Evolutionary conservation across 2,888 invertebrate genomes (phyloP), one percentile per base, ranked within the genome.

Genomic region (Arctia plantaginis): DNA sequence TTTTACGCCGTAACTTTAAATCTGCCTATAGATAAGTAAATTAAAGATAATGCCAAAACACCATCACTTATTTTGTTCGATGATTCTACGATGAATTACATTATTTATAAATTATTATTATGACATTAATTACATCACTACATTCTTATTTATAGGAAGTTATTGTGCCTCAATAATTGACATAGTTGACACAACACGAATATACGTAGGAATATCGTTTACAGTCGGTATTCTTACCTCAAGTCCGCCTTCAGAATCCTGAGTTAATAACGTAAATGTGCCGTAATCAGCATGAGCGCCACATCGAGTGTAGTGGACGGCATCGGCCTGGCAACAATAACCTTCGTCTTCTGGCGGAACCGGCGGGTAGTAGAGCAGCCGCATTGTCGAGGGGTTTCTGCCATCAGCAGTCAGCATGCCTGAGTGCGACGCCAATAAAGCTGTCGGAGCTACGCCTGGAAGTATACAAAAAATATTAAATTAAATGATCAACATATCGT

Each of bases 181-280:
- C 4, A 41, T 65, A 64, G 18, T 15, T 6, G 27, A 30, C 2
- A 15, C 13, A 18, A 15, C 41, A 23, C 20, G 39, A n/a, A n/a
- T n/a, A n/a, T n/a, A n/a, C n/a, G n/a, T n/a, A n/a, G n/a, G n/a
- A n/a, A n/a, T n/a, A n/a, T n/a, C n/a, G n/a, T n/a, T n/a, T n/a
- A n/a, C n/a, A 51, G 27, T 33, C 51, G 6, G 30, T 33, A 33
- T 51, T 13, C 79, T 82, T 81, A 97, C 97, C 96, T 97, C 97
- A 18, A 98, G 94, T 1, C 98, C 98, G 27, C 98, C 98, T 84
- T 97, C 97, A 64, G 97, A 97, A 89, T 98, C 98, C 92, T 97
- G 96, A 59, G 97, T 96, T 66, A 98, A 93, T 77, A 98, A 93
- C 27, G 98, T 98, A 89, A 98, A 97, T 69, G 97, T 97, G 80